Evolutionary conservation across 2,113 vertebrate species (phyloP).

Genomic region (Eretmochelys imbricata): DNA sequence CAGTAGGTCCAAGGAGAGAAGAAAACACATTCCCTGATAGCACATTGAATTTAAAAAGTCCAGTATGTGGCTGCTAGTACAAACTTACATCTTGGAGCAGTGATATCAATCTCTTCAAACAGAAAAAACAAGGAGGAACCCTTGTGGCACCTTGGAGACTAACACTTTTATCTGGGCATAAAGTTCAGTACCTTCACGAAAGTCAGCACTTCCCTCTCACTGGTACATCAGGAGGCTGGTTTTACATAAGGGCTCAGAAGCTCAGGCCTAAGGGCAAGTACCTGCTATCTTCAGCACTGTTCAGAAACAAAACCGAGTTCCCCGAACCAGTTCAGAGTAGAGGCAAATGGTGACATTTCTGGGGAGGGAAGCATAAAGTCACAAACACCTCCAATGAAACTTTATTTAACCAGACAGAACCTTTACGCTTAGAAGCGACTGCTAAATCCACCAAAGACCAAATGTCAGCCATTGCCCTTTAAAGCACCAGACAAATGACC

Average conservation of each 20-base stretch:
- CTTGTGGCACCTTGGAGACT: no score
- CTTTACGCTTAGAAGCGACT: slow-evolving; percentile 59
- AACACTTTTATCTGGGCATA: no score
- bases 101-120: fast-evolving
- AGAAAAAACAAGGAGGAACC: not conserved
- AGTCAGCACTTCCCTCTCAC: not conserved
- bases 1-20: not conserved
- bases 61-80: fast-evolving
- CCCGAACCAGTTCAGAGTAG: not conserved
- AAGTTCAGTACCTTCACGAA: fast-evolving
- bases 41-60: not conserved
- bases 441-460: slow-evolving; percentile 64
- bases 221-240: not conserved
- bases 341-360: slow-evolving; percentile 62
- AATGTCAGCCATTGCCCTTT: slow-evolving; percentile 76
- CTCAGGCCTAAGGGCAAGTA: not conserved
- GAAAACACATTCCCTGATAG: not conserved
- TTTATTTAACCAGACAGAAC: slow-evolving; percentile 72
- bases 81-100: not conserved
- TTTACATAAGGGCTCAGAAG: not conserved
- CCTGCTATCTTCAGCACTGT: not conserved
- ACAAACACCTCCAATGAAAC: slow-evolving; percentile 69
- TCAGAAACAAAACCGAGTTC: not conserved
- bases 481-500: slow-evolving; percentile 64
- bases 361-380: slow-evolving; percentile 42